These are phyloP conservation scores for Drosophila monieri DNA, from an alignment of 2,888 invertebrate species.

Conservation along the genomic window DNA sequence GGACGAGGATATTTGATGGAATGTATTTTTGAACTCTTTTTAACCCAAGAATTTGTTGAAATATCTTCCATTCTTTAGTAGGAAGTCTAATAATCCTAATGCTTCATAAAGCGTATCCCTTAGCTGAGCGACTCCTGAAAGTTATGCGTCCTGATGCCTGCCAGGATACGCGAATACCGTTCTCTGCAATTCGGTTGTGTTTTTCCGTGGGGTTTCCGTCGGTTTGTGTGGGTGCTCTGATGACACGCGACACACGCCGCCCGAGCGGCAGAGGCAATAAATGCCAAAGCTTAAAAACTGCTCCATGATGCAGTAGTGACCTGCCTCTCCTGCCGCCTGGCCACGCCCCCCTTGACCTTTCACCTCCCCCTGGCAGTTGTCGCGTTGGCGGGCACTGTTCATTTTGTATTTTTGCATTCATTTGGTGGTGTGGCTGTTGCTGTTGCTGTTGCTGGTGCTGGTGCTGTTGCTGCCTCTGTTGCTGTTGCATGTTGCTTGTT, in stretches of 20 bases:
- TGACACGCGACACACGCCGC: constrained; percentile 45
- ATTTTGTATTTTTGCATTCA: constrained; percentile 39
- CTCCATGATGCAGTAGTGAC: constrained; percentile 22
- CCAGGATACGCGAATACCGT: constrained; percentile 19
- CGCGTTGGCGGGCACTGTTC: constrained; percentile 39
- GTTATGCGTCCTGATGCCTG: constrained; percentile 7
- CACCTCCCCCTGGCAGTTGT: constrained; percentile 3
- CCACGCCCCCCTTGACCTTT: background rate
- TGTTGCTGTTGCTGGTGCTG: constrained; percentile 1
- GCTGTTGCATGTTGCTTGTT: constrained; percentile 35
- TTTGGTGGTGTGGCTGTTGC: constrained; percentile 26
- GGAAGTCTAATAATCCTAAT: too few species aligned
- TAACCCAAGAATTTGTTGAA: too few species aligned
- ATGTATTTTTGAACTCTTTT: too few species aligned
- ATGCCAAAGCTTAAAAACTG: constrained; percentile 62
- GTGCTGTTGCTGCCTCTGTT: constrained; percentile 10
- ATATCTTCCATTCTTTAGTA: too few species aligned
- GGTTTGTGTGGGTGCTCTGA: constrained; percentile 30
- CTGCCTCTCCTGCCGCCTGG: background rate
- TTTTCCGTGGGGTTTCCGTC: constrained; percentile 5
- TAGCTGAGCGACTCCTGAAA: background rate
- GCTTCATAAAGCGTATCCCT: background rate
- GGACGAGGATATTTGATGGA: background rate
- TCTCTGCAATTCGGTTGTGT: constrained; percentile 26
- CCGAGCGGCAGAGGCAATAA: constrained; percentile 46